Evolutionary conservation across 2,888 invertebrate species (phyloP).

Genomic region (Tetramorium bicarinatum): DNA sequence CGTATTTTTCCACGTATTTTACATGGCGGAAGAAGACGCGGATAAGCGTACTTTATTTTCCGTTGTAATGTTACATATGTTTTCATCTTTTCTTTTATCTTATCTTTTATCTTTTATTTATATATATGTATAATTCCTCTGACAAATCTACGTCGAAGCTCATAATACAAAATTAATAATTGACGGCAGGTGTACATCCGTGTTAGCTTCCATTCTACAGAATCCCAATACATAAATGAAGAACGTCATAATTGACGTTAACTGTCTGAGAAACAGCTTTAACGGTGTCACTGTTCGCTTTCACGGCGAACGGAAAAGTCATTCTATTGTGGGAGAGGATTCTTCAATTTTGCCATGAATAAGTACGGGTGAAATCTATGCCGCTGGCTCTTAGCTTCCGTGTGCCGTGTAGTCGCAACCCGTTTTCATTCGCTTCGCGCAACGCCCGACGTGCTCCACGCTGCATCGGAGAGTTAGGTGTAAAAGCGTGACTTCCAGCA

Average conservation of each 20-base stretch:
- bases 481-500: constrained; percentile 68
- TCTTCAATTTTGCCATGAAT: not conserved
- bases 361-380: not conserved
- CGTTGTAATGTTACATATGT: not conserved
- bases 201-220: not conserved
- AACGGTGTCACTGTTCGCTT: not conserved
- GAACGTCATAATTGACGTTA: constrained; percentile 8
- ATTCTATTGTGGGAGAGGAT: not conserved
- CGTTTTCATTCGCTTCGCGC: not conserved
- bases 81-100: not conserved
- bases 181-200: not conserved
- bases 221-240: not conserved
- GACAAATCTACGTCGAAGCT: not conserved
- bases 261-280: not conserved
- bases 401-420: not conserved
- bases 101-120: too few relatives aligned
- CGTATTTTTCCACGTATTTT: not conserved
- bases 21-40: not conserved
- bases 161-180: not conserved
- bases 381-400: not conserved
- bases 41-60: not conserved
- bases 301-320: not conserved
- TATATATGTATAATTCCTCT: not conserved
- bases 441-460: constrained; percentile 24
- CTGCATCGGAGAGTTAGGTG: constrained; percentile 59